Conservation (phyloP, 2,113 vertebrate species). For the Oncorhynchus nerka region DNA sequence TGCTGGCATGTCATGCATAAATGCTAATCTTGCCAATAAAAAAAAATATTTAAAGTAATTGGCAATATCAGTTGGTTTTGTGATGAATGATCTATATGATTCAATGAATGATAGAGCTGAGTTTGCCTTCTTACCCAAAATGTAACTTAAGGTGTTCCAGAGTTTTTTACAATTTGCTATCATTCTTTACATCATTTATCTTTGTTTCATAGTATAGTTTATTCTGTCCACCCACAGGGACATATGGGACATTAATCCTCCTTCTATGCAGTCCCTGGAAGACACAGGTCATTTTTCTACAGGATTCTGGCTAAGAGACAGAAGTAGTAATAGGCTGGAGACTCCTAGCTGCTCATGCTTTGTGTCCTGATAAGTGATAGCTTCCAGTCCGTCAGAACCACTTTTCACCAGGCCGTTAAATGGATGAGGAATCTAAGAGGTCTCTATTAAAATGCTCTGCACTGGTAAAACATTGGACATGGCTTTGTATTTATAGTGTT, state of each 20-base stretch:
- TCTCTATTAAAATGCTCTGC: conserved; percentile 39
- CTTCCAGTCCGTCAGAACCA: conserved; percentile 65
- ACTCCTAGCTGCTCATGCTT: conserved; percentile 64
- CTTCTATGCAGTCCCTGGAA: conserved; percentile 48
- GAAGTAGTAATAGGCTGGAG: conserved; percentile 66
- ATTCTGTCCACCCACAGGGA: conserved; percentile 65
- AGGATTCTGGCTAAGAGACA: conserved; percentile 62
- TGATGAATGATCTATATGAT: too few relatives aligned
- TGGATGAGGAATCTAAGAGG: conserved; percentile 34
- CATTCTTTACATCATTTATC: too few relatives aligned
- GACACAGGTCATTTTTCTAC: conserved; percentile 69
- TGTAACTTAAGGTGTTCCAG: too few relatives aligned
- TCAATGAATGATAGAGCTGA: too few relatives aligned
- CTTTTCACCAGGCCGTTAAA: conserved; percentile 47
- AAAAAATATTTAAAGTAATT: too few relatives aligned
- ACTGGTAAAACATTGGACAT: conserved; percentile 51
- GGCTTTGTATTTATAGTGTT: conserved; percentile 15
- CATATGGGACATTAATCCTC: conserved; percentile 76
- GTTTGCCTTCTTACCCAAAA: too few relatives aligned
- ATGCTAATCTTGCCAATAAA: too few relatives aligned
- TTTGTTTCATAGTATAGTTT: too few relatives aligned
- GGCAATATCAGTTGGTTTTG: too few relatives aligned
- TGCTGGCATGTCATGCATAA: too few relatives aligned
- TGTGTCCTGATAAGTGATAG: conserved; percentile 68
- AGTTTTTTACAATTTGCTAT: too few relatives aligned